A percentile compares a stretch with the other conserved stretches of the same genome.
These are phyloP conservation scores for Melinopterus prodromus DNA, from an alignment of 2,888 invertebrate species.

Conservation along the genomic window DNA sequence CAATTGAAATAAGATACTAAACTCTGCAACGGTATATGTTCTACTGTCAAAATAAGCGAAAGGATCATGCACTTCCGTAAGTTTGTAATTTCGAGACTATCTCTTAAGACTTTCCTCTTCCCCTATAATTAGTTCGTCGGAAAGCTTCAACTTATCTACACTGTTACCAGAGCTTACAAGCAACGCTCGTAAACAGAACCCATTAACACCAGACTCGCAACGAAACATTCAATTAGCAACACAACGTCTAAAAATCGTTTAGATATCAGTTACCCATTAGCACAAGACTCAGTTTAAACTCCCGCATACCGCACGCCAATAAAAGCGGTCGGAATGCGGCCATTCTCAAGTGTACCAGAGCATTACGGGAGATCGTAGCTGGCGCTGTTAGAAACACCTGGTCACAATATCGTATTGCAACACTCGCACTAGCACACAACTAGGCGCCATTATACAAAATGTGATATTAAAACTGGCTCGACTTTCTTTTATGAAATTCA, in stretches of 20 bases:
- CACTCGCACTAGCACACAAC: background rate
- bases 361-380: background rate
- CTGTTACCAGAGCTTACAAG: background rate
- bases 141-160: background rate
- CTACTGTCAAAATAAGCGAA: too few species aligned
- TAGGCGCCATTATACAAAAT: background rate
- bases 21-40: too few species aligned
- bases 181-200: background rate
- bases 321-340: background rate
- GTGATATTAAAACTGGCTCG: background rate
- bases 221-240: background rate
- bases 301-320: background rate
- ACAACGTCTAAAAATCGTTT: background rate
- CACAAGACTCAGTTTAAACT: background rate
- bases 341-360: background rate
- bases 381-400: background rate
- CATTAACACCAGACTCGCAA: background rate
- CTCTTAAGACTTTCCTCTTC: too few species aligned
- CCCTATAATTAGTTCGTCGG: too few species aligned
- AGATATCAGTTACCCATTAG: background rate
- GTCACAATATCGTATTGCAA: background rate
- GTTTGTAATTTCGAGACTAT: too few species aligned
- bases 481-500: background rate
- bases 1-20: too few species aligned
- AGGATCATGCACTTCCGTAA: too few species aligned